Conservation (phyloP, 2,888 invertebrate genomes). For the Fragum sueziense region DNA sequence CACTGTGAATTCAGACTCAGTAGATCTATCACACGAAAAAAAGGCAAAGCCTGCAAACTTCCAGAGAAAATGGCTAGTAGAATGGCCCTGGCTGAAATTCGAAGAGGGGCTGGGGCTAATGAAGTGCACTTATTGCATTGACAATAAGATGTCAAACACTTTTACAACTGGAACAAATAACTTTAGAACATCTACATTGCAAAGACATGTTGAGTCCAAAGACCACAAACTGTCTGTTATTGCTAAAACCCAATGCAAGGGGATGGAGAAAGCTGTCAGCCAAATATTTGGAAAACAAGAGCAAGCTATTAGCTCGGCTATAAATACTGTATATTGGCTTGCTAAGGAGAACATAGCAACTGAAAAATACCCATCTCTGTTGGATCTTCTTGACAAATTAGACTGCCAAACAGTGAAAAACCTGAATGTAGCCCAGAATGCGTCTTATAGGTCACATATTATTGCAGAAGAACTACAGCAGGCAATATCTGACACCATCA, state of each 20-base stretch:
- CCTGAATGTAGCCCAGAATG: conserved; percentile 13
- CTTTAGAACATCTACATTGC: conserved; percentile 10
- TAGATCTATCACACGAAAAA: neutral
- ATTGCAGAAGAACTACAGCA: conserved; percentile 31
- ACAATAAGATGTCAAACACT: conserved; percentile 3
- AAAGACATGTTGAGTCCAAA: conserved; percentile 19
- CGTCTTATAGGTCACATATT: conserved; percentile 20
- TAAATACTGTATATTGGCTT: conserved; percentile 29
- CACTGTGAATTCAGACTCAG: neutral
- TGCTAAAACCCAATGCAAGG: conserved; percentile 1
- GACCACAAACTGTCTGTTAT: conserved; percentile 15
- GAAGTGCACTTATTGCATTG: conserved; percentile 18
- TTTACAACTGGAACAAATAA: conserved; percentile 16
- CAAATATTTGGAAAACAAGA: conserved; percentile 4
- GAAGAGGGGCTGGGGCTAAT: neutral
- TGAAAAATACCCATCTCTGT: conserved; percentile 29
- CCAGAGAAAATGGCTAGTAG: conserved; percentile 2
- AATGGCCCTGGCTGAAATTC: neutral
- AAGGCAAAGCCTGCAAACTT: conserved; percentile 1
- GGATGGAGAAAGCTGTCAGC: neutral
- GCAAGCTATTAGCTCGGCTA: neutral
- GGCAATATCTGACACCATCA: conserved; percentile 19
- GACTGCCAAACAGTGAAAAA: neutral
- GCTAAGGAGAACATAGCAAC: conserved; percentile 35
- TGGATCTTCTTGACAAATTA: conserved; percentile 3